A percentile compares a stretch with the other conserved stretches of the same genome.
These are phyloP conservation scores for Anguilla megastoma DNA, from an alignment of 2,797 vertebrate genomes.

Conservation along the genomic window DNA sequence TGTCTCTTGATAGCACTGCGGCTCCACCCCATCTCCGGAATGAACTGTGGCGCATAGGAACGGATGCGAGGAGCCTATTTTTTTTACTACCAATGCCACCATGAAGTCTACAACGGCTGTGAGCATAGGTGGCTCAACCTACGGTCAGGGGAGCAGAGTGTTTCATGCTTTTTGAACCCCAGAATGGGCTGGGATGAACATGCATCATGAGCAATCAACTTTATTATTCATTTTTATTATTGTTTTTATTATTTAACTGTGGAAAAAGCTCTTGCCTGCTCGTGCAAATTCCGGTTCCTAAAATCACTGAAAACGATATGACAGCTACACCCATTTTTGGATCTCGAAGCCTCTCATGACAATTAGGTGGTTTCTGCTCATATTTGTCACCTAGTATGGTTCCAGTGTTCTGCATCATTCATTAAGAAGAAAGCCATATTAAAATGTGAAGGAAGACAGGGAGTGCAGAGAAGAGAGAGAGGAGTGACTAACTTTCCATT, in stretches of 20 bases:
- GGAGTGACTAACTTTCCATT: neutral
- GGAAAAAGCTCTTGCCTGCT: neutral
- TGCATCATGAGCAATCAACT: neutral
- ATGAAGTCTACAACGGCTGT: neutral
- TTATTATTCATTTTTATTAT: neutral
- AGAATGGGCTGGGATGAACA: neutral
- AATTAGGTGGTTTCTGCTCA: neutral
- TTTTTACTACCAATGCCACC: neutral
- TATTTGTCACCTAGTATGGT: neutral
- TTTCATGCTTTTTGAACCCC: neutral
- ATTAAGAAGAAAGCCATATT: neutral
- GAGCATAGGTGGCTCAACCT: neutral
- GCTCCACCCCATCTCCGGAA: neutral
- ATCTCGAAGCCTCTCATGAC: neutral
- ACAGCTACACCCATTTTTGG: neutral
- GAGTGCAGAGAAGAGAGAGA: neutral
- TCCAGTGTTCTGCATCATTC: neutral
- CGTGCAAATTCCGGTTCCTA: neutral
- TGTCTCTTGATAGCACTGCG: neutral
- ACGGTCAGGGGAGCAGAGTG: neutral
- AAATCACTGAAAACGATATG: neutral
- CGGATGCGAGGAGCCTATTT: neutral
- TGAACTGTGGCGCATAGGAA: neutral
- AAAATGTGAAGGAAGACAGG: slow-evolving; percentile 4
- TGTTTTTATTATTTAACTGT: neutral